These are phyloP conservation scores for Abrostola triplasia DNA, from an alignment of 2,888 invertebrate genomes.

Conservation along the genomic window DNA sequence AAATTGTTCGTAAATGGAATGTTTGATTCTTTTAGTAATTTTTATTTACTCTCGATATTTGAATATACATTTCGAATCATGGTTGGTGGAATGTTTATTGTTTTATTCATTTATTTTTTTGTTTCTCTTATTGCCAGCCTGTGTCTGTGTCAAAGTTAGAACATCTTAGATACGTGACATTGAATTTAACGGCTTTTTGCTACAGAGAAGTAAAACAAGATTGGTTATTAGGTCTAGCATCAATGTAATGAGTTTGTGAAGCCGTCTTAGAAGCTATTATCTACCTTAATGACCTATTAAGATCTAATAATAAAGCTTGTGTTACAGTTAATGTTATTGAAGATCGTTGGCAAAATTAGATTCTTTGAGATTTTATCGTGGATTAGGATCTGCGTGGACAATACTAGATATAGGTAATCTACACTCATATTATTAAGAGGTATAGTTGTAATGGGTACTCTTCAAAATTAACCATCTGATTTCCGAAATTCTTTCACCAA, in stretches of 20 bases:
- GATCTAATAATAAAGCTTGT: not conserved
- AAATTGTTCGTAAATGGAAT: not conserved
- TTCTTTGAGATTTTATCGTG: no score
- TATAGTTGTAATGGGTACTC: no score
- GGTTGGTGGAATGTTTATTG: constrained; percentile 13
- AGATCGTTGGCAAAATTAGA: no score
- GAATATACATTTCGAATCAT: constrained; percentile 16
- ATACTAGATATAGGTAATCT: not conserved
- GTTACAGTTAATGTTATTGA: constrained; percentile 11
- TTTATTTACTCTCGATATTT: not conserved
- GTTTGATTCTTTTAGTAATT: not conserved
- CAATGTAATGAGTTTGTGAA: constrained; percentile 19
- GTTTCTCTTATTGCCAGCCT: not conserved
- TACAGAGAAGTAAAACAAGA: constrained; percentile 5
- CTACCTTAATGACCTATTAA: constrained; percentile 17
- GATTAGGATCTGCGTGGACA: not conserved
- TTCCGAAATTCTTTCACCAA: no score
- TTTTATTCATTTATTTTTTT: constrained; percentile 5
- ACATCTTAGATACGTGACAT: not conserved
- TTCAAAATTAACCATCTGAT: no score
- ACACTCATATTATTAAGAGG: not conserved
- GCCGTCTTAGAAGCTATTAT: constrained; percentile 25
- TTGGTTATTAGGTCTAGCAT: constrained; percentile 6
- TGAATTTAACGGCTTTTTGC: not conserved
- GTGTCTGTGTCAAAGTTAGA: constrained; percentile 2